Percentiles rank a stretch among this genome's conserved stretches.
phyloP scores from a whole-genome alignment of 2,797 vertebrate genomes.

The Chelidonichthys spinosus region DNA sequence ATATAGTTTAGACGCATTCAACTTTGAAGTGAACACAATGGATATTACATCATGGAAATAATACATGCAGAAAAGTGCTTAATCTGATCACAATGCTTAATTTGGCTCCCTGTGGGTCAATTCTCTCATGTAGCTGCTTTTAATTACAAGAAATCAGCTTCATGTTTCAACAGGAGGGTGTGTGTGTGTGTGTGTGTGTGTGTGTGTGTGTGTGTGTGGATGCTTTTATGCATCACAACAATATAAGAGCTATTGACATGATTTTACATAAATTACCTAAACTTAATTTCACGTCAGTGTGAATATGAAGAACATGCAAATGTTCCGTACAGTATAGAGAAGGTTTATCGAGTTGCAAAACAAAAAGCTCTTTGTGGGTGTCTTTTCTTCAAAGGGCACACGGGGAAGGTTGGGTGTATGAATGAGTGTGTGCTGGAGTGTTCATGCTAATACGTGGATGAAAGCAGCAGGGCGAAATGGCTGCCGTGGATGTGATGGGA shows the following conservation, averaged over 20 bases:
- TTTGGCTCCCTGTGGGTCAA: slow-evolving; percentile 25
- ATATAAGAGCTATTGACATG: neutral
- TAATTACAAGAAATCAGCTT: slow-evolving; percentile 40
- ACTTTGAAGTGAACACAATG: slow-evolving; percentile 26
- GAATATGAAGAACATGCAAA: slow-evolving; percentile 50
- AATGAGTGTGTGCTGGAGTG: neutral
- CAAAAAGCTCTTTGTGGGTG: slow-evolving; percentile 52
- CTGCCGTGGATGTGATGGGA: slow-evolving; percentile 25
- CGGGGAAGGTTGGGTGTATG: slow-evolving; percentile 7
- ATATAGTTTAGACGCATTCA: slow-evolving; percentile 37
- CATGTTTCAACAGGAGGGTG: slow-evolving; percentile 23
- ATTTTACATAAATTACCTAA: slow-evolving; percentile 32
- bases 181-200: neutral
- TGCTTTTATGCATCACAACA: slow-evolving; percentile 10
- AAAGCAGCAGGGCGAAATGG: slow-evolving; percentile 31
- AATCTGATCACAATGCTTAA: slow-evolving; percentile 46
- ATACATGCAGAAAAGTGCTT: slow-evolving; percentile 12
- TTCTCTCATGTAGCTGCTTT: slow-evolving; percentile 36
- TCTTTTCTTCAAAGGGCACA: slow-evolving; percentile 44
- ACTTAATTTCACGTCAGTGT: slow-evolving; percentile 26
- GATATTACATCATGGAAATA: slow-evolving; percentile 29
- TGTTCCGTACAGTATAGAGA: slow-evolving; percentile 2
- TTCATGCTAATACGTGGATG: slow-evolving; percentile 29
- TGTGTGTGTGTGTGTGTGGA: neutral
- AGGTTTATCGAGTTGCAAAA: slow-evolving; percentile 50